Evolutionary conservation across 2,888 invertebrate genomes (phyloP), one percentile per base, ranked within the genome.

Genomic region (Pollenia griseotomentosa): DNA sequence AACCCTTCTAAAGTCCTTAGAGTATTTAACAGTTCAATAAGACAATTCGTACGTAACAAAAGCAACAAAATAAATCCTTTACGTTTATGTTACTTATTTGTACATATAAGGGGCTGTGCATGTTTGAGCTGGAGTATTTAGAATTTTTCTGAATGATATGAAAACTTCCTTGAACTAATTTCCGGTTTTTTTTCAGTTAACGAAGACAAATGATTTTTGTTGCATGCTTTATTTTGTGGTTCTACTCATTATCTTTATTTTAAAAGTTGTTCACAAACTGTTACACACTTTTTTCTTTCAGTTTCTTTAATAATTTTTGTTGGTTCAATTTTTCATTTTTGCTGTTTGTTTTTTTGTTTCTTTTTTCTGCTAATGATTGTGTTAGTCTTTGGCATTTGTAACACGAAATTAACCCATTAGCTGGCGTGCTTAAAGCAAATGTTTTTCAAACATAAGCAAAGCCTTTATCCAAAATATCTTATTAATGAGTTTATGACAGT

Each of bases 321-420:
- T 66, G 7, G 11, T 55, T 23, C 2, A 70, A 68, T 57, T 71
- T 71, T 33, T 44, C 16, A 19, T 65, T 46, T 57, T 33, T 12
- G 9, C 42, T 63, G 46, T 51, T 66, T 48, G 11, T 33, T 19
- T 40, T n/a, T 40, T 61, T 51, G 11, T 63, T 59, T 33, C 11
- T 16, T 55, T 55, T 68, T 57, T 74, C 71, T 11, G 19, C 19
- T 79, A 79, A 79, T 61, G 73, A 57, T 71, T 81, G 66, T 81
- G 65, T 53, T 77, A 73, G 73, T 70, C 65, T 86, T 79, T 75
- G 14, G 53, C 44, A 71, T 74, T 83, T 65, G 61, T 57, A 88
- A 88, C 86, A 88, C 80, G 88, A 82, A 85, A 89, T 85, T 88
- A 89, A 88, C 83, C 85, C 87, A 88, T 89, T 88, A 88, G 86